Evolutionary conservation across 1,140 invertebrate genomes (phyloP), one percentile per base, ranked within the genome.

Genomic region (Pachypsylla venusta): DNA sequence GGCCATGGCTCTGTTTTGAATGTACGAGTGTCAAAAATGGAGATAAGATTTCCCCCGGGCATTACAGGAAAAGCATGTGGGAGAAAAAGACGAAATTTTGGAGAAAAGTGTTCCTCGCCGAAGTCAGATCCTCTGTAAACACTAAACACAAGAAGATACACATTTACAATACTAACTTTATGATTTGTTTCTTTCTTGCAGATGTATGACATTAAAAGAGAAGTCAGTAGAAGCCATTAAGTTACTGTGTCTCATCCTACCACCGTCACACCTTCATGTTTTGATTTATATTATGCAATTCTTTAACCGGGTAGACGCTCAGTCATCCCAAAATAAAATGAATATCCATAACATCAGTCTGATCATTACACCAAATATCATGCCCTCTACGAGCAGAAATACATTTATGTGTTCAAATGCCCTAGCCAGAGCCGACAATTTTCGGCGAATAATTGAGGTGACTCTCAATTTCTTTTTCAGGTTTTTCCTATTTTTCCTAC

Each of bases 361-460:
- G 5, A 22, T 48, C n/a, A 48, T 48, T 48, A 22, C 42, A 19
- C 42, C 42, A 7, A 48, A 48, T 48, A 19, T 48, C 4, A 48
- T 48, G 42, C 42, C 42, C 7, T 48, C 4, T 48, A 48, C 42
- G 5, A 48, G 42, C 22, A n/a, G 42, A 7, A 48, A 48, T 48
- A 48, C 42, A 4, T 48, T 10, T 22, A 48, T 48, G 42, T 48
- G 42, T 48, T n/a, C 42, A n/a, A 48, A 48, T 48, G 42, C 42
- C 22, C 22, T 48, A 19, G 42, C 42, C 16, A 48, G 42, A 22
- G 5, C 42, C 22, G 42, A 48, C 16, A 48, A 22, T n/a, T 48
- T n/a, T 19, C 5, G 42, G 4, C 42, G 42, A n/a, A 48, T 48
- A 5, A 22, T 48, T 5, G 42, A 48, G 42, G 42, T 48, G 22